A percentile compares a stretch with the other conserved stretches of the same genome.
Conservation (phyloP, 37 sponge, comb jelly and placozoan species). For the Eunapius fragilis region DNA sequence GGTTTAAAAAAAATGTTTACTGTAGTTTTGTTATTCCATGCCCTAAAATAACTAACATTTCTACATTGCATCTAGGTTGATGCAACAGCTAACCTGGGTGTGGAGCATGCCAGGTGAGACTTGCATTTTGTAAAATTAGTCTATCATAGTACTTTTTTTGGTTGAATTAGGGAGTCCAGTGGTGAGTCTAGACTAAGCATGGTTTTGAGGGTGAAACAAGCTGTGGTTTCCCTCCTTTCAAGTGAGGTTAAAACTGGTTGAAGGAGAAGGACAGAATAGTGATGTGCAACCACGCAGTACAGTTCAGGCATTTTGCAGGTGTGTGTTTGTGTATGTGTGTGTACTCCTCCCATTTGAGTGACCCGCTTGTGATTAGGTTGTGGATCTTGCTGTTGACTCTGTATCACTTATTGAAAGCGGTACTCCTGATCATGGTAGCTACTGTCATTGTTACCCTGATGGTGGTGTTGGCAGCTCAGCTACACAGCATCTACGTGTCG, state of each 20-base stretch:
- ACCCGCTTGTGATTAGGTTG: neutral
- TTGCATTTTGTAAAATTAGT: neutral
- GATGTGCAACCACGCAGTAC: neutral
- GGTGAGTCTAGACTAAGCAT: neutral
- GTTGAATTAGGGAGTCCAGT: neutral
- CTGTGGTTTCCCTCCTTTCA: neutral
- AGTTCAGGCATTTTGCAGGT: neutral
- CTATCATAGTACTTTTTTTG: neutral
- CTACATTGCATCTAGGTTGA: neutral
- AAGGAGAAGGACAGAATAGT: neutral
- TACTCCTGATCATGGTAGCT: neutral
- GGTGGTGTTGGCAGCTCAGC: neutral
- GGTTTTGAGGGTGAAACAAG: neutral
- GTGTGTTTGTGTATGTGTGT: neutral
- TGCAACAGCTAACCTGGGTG: neutral
- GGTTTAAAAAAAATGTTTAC: too few relatives aligned
- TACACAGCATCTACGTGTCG: neutral
- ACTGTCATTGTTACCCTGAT: neutral
- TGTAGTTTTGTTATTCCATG: neutral
- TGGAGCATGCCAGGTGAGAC: neutral
- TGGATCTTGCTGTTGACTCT: neutral
- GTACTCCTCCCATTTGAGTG: neutral
- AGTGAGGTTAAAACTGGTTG: neutral
- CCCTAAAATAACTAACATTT: neutral
- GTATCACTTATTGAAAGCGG: neutral